Base-by-base conservation (phyloP, 2,797 vertebrate genomes). In the Peromyscus eremicus region DNA sequence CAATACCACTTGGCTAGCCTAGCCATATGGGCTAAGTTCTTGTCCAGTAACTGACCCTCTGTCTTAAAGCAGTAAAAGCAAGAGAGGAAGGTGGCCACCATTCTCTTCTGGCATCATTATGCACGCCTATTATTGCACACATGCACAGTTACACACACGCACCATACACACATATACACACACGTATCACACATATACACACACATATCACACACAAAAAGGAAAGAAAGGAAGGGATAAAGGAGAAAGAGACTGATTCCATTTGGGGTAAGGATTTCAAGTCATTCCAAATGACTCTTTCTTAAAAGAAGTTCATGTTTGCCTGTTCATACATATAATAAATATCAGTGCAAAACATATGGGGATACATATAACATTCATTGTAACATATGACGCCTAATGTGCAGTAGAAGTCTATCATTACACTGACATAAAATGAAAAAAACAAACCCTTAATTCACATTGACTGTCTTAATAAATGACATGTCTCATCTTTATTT, bases 281-380 rank as follows among this genome's bases (percentile, higher is more conserved):
- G 32, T 79, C 70, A 40, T 70, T 86, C 94, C 46, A 91, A 96
- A 62, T 68, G 64, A 60, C 32, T 92, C 77, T 27, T 91, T 79
- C 75, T 43, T 64, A 90, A 71, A 76, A 94, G 77, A 81, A 12
- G 27, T 46, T 90, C 64, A 8, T 49, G 73, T 62, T 23, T 81
- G 27, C 55, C 55, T 27, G 68, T 2, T 77, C 57, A 85, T 27
- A 71, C 12, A 84, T 34, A 62, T 25, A 94, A 66, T 71, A 90
- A 87, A 87, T n/a, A 76, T 16, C 76, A 94, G 87, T 16, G 66
- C 3, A 75, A 40, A 55, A 89, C 68, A 21, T 62, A 9, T 16
- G 46, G 5, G 27, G 91, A 82, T 91, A 70, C 40, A 29, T 68
- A 73, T 32, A 86, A 37, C 43, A 13, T 64, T 94, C 77, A 23